These are phyloP conservation scores for Morone chrysops DNA, from an alignment of 2,113 vertebrate genomes.

Conservation along the genomic window DNA sequence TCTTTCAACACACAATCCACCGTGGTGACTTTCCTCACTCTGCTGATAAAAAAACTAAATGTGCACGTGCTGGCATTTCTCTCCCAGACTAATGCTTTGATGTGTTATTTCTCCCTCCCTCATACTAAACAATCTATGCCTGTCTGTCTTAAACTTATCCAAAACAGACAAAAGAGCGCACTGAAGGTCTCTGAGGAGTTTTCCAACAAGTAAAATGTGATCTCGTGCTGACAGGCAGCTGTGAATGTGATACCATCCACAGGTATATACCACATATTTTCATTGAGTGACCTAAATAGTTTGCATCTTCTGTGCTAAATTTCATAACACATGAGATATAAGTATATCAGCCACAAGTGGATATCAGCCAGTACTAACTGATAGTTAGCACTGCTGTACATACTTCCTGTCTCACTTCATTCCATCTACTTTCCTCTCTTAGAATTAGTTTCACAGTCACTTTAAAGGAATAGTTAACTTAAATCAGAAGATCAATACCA, in stretches of 20 bases:
- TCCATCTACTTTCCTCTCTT: background rate
- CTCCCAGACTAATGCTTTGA: conserved; percentile 9
- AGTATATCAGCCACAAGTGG: background rate
- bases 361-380: background rate
- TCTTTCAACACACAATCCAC: conserved; percentile 25
- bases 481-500: background rate
- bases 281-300: background rate
- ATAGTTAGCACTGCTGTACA: conserved; percentile 53
- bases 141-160: background rate
- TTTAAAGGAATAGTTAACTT: conserved; percentile 3
- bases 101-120: background rate
- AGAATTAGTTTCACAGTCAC: background rate
- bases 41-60: background rate
- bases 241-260: background rate
- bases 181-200: background rate
- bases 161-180: background rate
- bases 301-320: conserved; percentile 9
- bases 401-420: conserved; percentile 9
- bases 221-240: background rate
- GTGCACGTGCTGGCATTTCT: background rate
- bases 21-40: background rate
- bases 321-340: background rate
- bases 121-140: conserved; percentile 9
- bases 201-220: background rate
- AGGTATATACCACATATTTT: conserved; percentile 4